A percentile compares a stretch with the other conserved stretches of the same genome.
Evolutionary conservation across 2,113 vertebrate species (phyloP).

Genomic region (Caranx ignobilis): DNA sequence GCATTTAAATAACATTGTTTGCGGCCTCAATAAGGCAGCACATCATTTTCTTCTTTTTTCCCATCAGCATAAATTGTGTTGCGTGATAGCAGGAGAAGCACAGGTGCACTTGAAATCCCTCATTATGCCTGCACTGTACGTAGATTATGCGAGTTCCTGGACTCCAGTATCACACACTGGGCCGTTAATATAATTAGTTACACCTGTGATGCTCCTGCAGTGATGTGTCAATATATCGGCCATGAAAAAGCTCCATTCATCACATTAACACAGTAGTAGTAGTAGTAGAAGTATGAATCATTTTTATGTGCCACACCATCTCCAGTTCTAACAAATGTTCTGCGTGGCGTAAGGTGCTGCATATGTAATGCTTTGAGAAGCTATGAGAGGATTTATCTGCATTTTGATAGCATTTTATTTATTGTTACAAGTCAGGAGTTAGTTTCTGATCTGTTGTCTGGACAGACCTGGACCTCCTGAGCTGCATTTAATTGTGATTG

Average conservation of each 20-base stretch:
- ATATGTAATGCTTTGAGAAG: neutral
- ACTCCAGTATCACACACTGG: conserved; percentile 5
- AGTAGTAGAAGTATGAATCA: neutral
- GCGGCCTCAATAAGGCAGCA: neutral
- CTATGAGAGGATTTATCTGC: no score
- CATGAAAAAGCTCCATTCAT: neutral
- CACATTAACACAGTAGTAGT: neutral
- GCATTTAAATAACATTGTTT: neutral
- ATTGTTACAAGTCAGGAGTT: no score
- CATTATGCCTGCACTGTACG: conserved; percentile 18
- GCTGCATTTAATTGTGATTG: no score
- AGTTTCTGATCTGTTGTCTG: neutral
- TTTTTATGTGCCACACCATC: neutral
- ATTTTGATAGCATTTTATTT: no score
- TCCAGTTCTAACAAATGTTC: neutral
- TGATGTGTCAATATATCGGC: neutral
- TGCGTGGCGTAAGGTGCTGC: neutral
- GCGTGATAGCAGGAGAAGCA: neutral
- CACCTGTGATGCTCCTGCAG: conserved; percentile 15
- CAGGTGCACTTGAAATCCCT: conserved; percentile 19
- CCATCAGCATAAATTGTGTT: neutral
- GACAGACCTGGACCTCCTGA: neutral
- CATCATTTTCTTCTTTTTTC: neutral
- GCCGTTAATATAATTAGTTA: conserved; percentile 18
- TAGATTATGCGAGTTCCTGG: neutral